These are phyloP conservation scores for Aethes cnicana DNA, from an alignment of 2,888 invertebrate genomes.

Conservation along the genomic window DNA sequence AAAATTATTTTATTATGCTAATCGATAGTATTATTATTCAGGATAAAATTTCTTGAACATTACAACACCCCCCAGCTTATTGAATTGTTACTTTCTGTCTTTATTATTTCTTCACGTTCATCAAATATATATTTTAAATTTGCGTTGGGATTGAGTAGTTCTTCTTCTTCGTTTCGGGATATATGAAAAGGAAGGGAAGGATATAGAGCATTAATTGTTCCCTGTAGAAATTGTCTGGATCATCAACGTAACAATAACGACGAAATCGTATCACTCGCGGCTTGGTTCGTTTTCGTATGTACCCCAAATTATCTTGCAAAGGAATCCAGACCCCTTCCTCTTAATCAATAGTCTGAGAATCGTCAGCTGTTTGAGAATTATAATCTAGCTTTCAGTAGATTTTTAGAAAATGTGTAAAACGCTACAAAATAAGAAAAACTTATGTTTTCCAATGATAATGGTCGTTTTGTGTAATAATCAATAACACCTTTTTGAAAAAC, in stretches of 20 bases:
- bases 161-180: background rate
- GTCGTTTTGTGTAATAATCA: background rate
- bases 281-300: background rate
- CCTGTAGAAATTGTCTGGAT: background rate
- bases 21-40: too few species aligned
- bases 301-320: constrained; percentile 2
- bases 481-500: background rate
- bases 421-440: constrained; percentile 9
- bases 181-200: too few species aligned
- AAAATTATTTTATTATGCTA: too few species aligned
- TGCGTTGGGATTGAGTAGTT: background rate
- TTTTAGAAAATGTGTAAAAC: constrained; percentile 1
- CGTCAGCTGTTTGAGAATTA: background rate
- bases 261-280: background rate
- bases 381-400: background rate
- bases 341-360: background rate
- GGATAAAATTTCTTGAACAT: background rate
- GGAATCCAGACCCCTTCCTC: background rate
- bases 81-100: background rate
- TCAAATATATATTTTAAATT: too few species aligned
- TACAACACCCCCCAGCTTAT: background rate
- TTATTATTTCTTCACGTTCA: background rate
- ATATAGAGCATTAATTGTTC: too few species aligned
- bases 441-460: background rate
- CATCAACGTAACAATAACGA: background rate